Evolutionary conservation across 2,888 invertebrate genomes (phyloP).

Genomic region (Antheraea assamensis): DNA sequence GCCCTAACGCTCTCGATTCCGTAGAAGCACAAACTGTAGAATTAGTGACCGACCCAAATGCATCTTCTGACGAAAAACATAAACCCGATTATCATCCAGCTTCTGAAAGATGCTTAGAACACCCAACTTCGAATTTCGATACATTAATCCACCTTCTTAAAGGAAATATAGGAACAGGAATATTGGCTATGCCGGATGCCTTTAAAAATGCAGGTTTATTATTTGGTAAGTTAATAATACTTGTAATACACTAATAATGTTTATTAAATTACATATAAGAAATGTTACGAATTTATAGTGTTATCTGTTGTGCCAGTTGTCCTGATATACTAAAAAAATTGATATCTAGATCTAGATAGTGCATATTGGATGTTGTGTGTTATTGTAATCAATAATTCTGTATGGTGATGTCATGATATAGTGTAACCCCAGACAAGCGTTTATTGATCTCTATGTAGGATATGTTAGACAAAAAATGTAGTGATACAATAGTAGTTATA

Average conservation of each 20-base stretch:
- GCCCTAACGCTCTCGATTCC: constrained; percentile 63
- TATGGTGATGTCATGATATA: background rate
- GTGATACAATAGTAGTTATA: background rate
- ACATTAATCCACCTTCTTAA: constrained; percentile 88
- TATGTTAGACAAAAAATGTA: background rate
- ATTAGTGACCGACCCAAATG: constrained; percentile 52
- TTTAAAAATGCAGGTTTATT: constrained; percentile 95
- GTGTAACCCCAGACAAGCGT: background rate
- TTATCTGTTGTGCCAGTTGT: background rate
- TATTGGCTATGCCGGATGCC: constrained; percentile 98
- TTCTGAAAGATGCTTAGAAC: constrained; percentile 86
- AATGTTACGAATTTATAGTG: background rate
- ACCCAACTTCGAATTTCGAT: constrained; percentile 91
- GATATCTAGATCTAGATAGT: background rate
- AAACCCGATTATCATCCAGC: constrained; percentile 81
- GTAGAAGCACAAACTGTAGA: constrained; percentile 64
- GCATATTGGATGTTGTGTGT: background rate
- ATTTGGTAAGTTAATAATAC: constrained; percentile 81
- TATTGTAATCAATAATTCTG: constrained; percentile 3
- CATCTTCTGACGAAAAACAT: constrained; percentile 54
- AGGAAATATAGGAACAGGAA: constrained; percentile 94
- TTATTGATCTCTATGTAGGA: background rate
- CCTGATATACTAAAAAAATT: background rate
- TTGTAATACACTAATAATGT: background rate
- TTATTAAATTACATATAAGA: background rate